Conservation (phyloP, 2,113 vertebrate species). For the human (Homo sapiens) region GRCh38 chr14:99002001-99002500, state of each 20-base stretch:
- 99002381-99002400: background rate
- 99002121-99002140: background rate
- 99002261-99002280: background rate
- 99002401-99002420: constrained; percentile 37
- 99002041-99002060: background rate
- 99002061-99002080: background rate
- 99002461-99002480: background rate
- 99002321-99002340: background rate
- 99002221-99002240: background rate
- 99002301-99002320: background rate
- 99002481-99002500: constrained; percentile 1
- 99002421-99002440: background rate
- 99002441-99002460: background rate
- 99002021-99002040: background rate
- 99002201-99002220: background rate
- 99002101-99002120: background rate
- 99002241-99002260: background rate
- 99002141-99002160: background rate
- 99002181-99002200: background rate
- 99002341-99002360: constrained; percentile 11
- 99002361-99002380: constrained; percentile 6
- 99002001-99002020: too few species aligned
- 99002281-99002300: background rate
- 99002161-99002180: background rate
- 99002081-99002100: background rate